Percentiles rank a stretch among this genome's conserved stretches.
Conservation (phyloP, 2,797 vertebrate genomes). For the Mus minutoides region DNA sequence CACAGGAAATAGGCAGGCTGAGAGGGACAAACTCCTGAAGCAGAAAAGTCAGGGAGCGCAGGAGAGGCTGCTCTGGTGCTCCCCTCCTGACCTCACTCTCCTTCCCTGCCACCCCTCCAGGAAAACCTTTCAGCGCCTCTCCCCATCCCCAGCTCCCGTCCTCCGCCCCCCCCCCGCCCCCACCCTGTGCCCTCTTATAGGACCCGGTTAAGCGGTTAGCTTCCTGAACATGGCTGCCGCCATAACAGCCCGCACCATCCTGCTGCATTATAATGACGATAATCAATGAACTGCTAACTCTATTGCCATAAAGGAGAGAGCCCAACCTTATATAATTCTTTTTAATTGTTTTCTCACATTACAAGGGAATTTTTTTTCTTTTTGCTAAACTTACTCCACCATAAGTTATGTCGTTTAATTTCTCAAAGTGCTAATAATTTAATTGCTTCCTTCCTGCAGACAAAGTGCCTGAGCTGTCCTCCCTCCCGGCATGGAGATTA, state of each 20-base stretch:
- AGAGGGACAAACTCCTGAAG: neutral
- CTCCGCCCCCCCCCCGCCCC: neutral
- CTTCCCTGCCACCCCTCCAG: neutral
- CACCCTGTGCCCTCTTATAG: neutral
- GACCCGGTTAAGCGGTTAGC: slow-evolving; percentile 63
- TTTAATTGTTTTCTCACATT: slow-evolving; percentile 91
- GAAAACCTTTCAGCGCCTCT: neutral
- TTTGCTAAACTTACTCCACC: slow-evolving; percentile 86
- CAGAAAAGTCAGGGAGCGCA: neutral
- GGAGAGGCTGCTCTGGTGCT: neutral
- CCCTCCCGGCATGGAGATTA: slow-evolving; percentile 81
- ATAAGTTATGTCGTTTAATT: slow-evolving; percentile 89
- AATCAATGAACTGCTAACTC: slow-evolving; percentile 89
- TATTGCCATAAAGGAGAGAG: slow-evolving; percentile 86
- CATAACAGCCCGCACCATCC: slow-evolving; percentile 72
- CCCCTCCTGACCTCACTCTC: neutral
- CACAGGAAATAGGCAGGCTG: neutral
- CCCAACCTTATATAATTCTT: slow-evolving; percentile 89
- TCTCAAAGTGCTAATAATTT: slow-evolving; percentile 91
- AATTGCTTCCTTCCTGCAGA: slow-evolving; percentile 90
- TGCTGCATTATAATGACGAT: slow-evolving; percentile 82
- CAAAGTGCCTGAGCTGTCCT: slow-evolving; percentile 84
- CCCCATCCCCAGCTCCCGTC: neutral
- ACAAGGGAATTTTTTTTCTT: slow-evolving; percentile 78
- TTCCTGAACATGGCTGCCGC: slow-evolving; percentile 64